Conservation (phyloP, 2,888 invertebrate genomes). For the Sphaerophoria taeniata region DNA sequence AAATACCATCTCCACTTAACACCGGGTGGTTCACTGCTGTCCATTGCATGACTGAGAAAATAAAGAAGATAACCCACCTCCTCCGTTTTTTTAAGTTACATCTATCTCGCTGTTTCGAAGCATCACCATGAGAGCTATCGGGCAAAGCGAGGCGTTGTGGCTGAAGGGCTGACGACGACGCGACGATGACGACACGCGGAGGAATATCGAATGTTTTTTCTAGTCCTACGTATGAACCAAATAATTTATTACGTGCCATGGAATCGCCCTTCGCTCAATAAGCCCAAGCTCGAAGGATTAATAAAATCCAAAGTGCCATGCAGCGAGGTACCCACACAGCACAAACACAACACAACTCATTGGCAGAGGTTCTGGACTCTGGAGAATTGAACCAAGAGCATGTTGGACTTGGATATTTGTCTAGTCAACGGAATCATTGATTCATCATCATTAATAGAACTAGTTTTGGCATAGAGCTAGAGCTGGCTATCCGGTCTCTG, state of each 20-base stretch:
- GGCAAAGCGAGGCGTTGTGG: neutral
- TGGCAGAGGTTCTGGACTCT: neutral
- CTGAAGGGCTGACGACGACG: no score
- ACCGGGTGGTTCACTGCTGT: conserved; percentile 17
- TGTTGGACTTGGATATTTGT: conserved; percentile 69
- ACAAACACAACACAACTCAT: neutral
- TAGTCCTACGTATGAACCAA: conserved; percentile 63
- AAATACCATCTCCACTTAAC: conserved; percentile 38
- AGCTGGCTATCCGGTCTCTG: neutral
- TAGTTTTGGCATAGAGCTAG: conserved; percentile 55
- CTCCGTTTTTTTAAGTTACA: neutral
- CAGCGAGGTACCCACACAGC: neutral
- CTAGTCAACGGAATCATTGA: conserved; percentile 74
- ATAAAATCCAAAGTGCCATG: conserved; percentile 39
- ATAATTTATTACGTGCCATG: conserved; percentile 74
- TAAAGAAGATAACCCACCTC: conserved; percentile 47
- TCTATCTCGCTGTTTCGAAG: neutral
- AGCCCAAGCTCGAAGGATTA: conserved; percentile 39
- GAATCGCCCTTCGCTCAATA: conserved; percentile 51
- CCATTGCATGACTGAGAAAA: conserved; percentile 15
- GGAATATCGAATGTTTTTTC: conserved; percentile 58
- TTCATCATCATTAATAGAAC: conserved; percentile 73
- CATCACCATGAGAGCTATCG: conserved; percentile 45
- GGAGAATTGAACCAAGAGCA: neutral
- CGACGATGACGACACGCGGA: no score